These are phyloP conservation scores for Drosophila eohydei DNA, from an alignment of 2,888 invertebrate genomes.

Conservation along the genomic window DNA sequence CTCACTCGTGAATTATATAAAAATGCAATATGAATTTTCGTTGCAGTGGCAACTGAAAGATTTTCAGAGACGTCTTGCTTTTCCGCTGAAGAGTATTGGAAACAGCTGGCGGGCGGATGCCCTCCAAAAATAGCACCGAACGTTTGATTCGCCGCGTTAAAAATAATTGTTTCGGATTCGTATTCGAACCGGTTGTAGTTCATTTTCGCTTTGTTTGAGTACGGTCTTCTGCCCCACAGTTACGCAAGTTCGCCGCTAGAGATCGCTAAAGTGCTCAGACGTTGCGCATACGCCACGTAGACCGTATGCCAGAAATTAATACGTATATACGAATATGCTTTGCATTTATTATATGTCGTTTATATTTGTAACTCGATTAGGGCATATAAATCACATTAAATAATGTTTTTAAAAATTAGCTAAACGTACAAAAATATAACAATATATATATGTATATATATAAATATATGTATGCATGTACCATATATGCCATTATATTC, in stretches of 20 bases:
- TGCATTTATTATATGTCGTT: constrained; percentile 59
- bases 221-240: constrained; percentile 4
- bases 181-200: constrained; percentile 35
- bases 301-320: neutral
- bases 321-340: constrained; percentile 38
- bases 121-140: constrained; percentile 72
- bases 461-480: constrained; percentile 18
- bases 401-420: constrained; percentile 79
- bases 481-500: constrained; percentile 34
- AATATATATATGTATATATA: constrained; percentile 55
- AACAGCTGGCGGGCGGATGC: constrained; percentile 67
- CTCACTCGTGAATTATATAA: constrained; percentile 53
- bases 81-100: constrained; percentile 53
- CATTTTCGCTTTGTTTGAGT: constrained; percentile 25
- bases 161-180: constrained; percentile 56
- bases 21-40: constrained; percentile 49
- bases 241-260: constrained; percentile 29
- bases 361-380: constrained; percentile 74
- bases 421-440: constrained; percentile 81
- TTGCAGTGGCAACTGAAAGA: constrained; percentile 25
- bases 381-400: constrained; percentile 80
- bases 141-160: constrained; percentile 56
- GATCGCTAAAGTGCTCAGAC: constrained; percentile 18
- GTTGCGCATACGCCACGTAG: constrained; percentile 36
- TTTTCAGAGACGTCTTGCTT: constrained; percentile 37